Percentiles rank a stretch among this genome's conserved stretches.
phyloP scores from a whole-genome alignment of 2,113 vertebrate species.

The Herpailurus yagouaroundi region DNA sequence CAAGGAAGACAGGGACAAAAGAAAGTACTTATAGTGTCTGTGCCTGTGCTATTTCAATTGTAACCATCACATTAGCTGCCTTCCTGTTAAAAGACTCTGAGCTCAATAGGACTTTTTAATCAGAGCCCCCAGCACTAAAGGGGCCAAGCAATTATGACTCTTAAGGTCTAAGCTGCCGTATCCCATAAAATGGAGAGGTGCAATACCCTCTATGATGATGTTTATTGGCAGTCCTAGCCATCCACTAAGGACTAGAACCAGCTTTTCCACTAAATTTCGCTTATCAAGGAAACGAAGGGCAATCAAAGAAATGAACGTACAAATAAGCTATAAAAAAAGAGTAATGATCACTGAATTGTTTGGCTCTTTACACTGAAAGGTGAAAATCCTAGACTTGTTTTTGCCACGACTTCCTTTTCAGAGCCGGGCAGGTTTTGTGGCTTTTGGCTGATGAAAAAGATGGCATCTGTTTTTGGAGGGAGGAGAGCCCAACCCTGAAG shows the following conservation, averaged over 20 bases:
- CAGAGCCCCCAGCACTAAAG: conserved; percentile 4
- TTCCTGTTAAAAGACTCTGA: conserved; percentile 44
- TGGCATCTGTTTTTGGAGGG: background rate
- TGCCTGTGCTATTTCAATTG: conserved; percentile 52
- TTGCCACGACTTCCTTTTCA: background rate
- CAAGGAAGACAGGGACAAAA: conserved; percentile 57
- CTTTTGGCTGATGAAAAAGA: conserved; percentile 44
- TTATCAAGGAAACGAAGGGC: background rate
- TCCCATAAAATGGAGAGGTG: conserved; percentile 18
- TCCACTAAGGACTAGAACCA: background rate
- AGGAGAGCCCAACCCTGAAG: background rate
- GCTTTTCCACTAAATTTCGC: conserved; percentile 57
- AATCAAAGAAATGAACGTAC: conserved; percentile 7
- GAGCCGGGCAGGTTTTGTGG: background rate
- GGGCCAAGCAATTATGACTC: conserved; percentile 39
- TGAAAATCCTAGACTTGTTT: background rate
- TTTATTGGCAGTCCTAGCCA: background rate
- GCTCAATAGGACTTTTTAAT: conserved; percentile 62
- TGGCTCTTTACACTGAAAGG: background rate
- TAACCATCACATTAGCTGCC: conserved; percentile 8
- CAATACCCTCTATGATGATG: background rate
- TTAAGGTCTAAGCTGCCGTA: background rate
- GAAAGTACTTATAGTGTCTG: conserved; percentile 33
- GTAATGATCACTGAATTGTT: background rate
- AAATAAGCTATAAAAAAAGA: background rate